Conservation (phyloP, 1,140 invertebrate genomes). For the Propsilocerus akamusi region DNA sequence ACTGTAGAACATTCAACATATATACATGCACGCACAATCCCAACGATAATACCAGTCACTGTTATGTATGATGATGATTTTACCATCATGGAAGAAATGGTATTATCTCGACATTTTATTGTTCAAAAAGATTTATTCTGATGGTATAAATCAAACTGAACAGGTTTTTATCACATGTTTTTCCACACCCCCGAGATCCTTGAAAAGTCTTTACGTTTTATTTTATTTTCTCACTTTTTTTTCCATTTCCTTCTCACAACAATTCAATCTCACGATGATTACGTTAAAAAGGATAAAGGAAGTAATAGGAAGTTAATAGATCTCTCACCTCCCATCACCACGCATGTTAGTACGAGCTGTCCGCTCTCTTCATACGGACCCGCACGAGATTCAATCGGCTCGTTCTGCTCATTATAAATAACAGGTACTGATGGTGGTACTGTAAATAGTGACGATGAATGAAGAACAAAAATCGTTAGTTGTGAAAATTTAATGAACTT, state of each 20-base stretch:
- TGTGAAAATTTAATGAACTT: conserved; percentile 6
- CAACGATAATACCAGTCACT: too few species aligned
- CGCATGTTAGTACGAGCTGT: conserved; percentile 60
- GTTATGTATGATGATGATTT: too few species aligned
- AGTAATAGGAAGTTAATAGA: not conserved
- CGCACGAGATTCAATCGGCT: conserved; percentile 44
- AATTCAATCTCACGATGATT: conserved; percentile 5
- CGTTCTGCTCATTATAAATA: conserved; percentile 59
- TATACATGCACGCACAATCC: too few species aligned
- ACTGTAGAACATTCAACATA: too few species aligned
- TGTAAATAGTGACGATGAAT: conserved; percentile 31
- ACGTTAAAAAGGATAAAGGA: conserved; percentile 4
- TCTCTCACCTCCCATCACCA: conserved; percentile 63
- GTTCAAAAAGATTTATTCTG: not conserved
- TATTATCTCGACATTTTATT: not conserved
- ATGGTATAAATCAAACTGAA: not conserved
- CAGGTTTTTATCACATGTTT: not conserved
- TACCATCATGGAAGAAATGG: too few species aligned
- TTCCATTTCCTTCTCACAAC: not conserved
- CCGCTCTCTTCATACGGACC: conserved; percentile 74
- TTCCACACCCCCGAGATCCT: too few species aligned
- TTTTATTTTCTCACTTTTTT: not conserved
- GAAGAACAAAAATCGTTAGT: conserved; percentile 8
- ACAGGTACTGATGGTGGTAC: conserved; percentile 64
- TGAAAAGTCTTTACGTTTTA: too few species aligned